A percentile compares a stretch with the other conserved stretches of the same genome.
Evolutionary conservation across 2,113 vertebrate genomes (phyloP).

Genomic region (Xenotilapia caudafasciata): DNA sequence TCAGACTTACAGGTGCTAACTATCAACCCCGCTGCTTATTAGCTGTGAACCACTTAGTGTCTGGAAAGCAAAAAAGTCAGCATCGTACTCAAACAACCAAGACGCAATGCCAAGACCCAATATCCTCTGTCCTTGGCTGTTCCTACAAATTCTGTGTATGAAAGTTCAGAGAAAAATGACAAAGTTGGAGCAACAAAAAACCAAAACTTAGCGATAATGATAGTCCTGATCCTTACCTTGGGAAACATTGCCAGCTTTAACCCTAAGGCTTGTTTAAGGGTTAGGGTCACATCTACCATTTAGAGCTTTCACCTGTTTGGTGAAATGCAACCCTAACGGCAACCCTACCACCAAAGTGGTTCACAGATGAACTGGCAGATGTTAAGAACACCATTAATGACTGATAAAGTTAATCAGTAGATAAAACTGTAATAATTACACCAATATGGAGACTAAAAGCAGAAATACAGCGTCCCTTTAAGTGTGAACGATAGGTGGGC

Average conservation of each 20-base stretch:
- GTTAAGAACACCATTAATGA: not conserved
- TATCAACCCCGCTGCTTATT: not conserved
- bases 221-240: not conserved
- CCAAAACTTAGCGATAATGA: not conserved
- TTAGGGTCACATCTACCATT: not conserved
- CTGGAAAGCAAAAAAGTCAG: not conserved
- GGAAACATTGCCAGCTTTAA: not conserved
- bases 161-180: not conserved
- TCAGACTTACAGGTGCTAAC: not conserved
- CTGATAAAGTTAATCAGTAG: not conserved
- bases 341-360: not conserved
- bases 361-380: not conserved
- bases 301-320: not conserved
- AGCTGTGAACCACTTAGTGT: not conserved
- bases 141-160: not conserved
- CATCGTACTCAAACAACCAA: not conserved
- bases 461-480: slow-evolving; percentile 7
- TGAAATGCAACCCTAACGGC: not conserved
- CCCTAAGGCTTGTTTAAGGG: not conserved
- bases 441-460: not conserved
- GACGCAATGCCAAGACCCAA: not conserved
- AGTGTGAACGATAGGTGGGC: not conserved
- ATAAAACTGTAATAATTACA: not conserved
- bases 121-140: not conserved
- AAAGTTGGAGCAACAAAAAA: not conserved